A percentile compares a stretch with the other conserved stretches of the same genome.
These are phyloP conservation scores for Plagodis dolabraria DNA, from an alignment of 2,888 invertebrate species.

Conservation along the genomic window DNA sequence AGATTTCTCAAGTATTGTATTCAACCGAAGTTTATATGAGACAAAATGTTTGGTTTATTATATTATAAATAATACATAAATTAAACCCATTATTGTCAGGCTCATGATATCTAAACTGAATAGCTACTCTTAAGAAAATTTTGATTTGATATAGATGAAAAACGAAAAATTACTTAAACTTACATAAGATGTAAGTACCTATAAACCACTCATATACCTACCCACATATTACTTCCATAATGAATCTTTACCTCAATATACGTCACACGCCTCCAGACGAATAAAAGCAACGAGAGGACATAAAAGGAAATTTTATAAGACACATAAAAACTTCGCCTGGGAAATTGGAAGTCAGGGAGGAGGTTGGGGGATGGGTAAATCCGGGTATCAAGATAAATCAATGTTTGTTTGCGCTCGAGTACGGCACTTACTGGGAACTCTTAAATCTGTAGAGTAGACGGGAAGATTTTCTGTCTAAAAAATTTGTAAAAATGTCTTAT, in stretches of 20 bases:
- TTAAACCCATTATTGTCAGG: no score
- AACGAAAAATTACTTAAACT: no score
- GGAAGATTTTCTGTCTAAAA: conserved; percentile 5
- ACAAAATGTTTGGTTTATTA: no score
- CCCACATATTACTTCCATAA: conserved; percentile 2
- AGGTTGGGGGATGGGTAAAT: conserved; percentile 65
- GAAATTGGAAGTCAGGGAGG: conserved; percentile 77
- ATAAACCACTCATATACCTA: no score
- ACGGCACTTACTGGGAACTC: conserved; percentile 65
- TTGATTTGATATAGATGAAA: no score
- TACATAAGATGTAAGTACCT: no score
- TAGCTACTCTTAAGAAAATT: no score
- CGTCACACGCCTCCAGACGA: conserved; percentile 20
- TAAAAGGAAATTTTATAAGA: conserved; percentile 79
- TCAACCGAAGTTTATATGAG: no score
- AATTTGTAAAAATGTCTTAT: not conserved
- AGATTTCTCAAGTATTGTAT: no score
- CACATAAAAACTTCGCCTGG: conserved; percentile 76
- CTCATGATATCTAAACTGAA: no score
- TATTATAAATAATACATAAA: no score
- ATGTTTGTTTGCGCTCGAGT: conserved; percentile 75
- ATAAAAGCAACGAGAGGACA: conserved; percentile 37
- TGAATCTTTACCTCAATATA: conserved; percentile 18
- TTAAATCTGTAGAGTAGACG: conserved; percentile 50
- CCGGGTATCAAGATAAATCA: conserved; percentile 83